Evolutionary conservation across 2,888 invertebrate genomes (phyloP).

Genomic region (Trichopria drosophilae): DNA sequence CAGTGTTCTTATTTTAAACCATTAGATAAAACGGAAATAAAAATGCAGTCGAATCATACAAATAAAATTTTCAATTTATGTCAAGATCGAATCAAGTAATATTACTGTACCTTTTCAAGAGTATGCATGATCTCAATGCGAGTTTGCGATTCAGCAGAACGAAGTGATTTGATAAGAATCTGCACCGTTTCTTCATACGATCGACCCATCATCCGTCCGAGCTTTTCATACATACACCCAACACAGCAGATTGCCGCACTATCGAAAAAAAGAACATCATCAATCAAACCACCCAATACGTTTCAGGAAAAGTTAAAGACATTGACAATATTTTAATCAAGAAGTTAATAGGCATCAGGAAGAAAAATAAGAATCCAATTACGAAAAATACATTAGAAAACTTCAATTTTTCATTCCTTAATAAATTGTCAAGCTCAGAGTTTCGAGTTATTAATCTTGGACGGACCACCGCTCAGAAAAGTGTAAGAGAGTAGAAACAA

Average conservation of each 20-base stretch:
- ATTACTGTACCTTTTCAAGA: constrained; percentile 77
- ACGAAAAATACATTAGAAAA: constrained; percentile 1
- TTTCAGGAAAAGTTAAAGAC: constrained; percentile 6
- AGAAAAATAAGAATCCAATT: neutral
- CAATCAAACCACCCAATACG: neutral
- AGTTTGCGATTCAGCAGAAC: constrained; percentile 94
- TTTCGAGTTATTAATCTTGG: constrained; percentile 4
- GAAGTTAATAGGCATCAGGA: neutral
- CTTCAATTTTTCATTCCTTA: neutral
- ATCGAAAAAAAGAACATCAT: constrained; percentile 39
- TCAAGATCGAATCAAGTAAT: no score
- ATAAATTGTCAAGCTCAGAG: neutral
- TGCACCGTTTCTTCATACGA: constrained; percentile 98
- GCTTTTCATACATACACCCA: constrained; percentile 96
- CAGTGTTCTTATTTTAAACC: no score
- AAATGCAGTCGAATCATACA: no score
- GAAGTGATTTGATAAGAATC: constrained; percentile 84
- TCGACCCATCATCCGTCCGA: constrained; percentile 98
- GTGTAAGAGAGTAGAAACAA: no score
- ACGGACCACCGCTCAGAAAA: no score
- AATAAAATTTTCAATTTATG: no score
- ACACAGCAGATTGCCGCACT: constrained; percentile 95
- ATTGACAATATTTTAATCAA: neutral
- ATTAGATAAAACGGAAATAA: no score
- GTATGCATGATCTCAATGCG: constrained; percentile 97